Evolutionary conservation across 1,140 invertebrate genomes (phyloP).

Genomic region (Trigoniulus corallinus): DNA sequence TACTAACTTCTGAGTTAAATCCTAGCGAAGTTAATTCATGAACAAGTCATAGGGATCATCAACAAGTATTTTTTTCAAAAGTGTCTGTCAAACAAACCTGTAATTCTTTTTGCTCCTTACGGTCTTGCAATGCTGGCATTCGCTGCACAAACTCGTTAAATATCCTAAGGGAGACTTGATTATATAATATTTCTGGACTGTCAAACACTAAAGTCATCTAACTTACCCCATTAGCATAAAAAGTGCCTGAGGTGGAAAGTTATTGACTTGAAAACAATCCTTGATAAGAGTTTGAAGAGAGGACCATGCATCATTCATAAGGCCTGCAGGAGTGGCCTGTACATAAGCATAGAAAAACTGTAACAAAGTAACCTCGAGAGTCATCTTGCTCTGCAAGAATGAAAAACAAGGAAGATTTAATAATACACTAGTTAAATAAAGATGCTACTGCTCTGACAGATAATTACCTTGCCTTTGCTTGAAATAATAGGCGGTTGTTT

Average conservation of each 20-base stretch:
- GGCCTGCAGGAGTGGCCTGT: conserved; percentile 40
- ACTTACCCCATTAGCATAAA: conserved; percentile 54
- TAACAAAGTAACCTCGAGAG: conserved; percentile 41
- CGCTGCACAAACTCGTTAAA: conserved; percentile 73
- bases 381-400: conserved; percentile 20
- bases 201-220: not conserved
- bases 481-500: conserved; percentile 55
- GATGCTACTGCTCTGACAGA: not conserved
- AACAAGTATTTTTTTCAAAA: not conserved
- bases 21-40: conserved; percentile 15
- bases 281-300: conserved; percentile 58
- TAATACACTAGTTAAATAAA: not conserved
- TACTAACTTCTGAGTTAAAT: conserved; percentile 40
- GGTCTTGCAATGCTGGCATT: conserved; percentile 54
- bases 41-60: not conserved
- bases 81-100: conserved; percentile 32
- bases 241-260: conserved; percentile 51
- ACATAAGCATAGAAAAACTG: conserved; percentile 56
- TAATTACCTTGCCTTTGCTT: conserved; percentile 30
- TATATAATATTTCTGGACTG: conserved; percentile 4
- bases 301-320: conserved; percentile 61
- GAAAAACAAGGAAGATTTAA: not conserved
- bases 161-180: conserved; percentile 36
- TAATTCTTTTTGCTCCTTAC: conserved; percentile 65
- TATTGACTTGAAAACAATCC: conserved; percentile 41